Base-by-base conservation (phyloP, 2,888 invertebrate species). In the Brachypalpus laphriformis region DNA sequence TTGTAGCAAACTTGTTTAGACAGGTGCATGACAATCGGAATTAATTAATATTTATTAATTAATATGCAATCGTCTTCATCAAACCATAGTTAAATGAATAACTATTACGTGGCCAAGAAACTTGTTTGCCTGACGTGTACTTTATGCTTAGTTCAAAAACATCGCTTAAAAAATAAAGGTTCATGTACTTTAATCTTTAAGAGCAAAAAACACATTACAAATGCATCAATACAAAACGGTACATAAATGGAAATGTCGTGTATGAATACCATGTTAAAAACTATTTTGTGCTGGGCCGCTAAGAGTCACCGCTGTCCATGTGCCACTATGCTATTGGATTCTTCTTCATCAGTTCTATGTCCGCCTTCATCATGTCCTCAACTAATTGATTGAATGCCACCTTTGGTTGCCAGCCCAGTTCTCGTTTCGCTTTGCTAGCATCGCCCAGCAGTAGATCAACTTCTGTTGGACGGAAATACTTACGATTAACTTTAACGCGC, bases 381-480 rank as follows among this genome's bases (percentile, higher is more conserved):
- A 99, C 98, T 51, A 99, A 94, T 90, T 96, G 95, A 89, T 94
- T 92, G 90, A 96, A 98, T 54, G 95, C 93, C 28, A 97, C 96
- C 87, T 96, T 96, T 0, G 98, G 97, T 49, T 93, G 91, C 99
- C 99, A 99, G 45, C 97, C 96, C 49, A 99, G 94, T 88, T 96
- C 95, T 70, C 94, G 93, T 89, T 94, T 95, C 0, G 99, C 99
- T 93, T 99, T 99, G 0, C 95, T 94, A 1, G 99, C 95, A 92
- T 99, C 98, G n/a, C 99, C 99, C 81, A 97, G 93, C 18, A 99
- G 93, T 51, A 97, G 93, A 90, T 98, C 98, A 89, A 99, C 99
- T 96, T 99, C 99, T 0, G 99, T 98, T 7, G 99, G 99, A 83
- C 99, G 94, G 92, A 98, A 99, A 93, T 96, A 99, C 92, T 97